Conservation (phyloP, 2,797 vertebrate species). For the Kryptolebias ocellatus region DNA sequence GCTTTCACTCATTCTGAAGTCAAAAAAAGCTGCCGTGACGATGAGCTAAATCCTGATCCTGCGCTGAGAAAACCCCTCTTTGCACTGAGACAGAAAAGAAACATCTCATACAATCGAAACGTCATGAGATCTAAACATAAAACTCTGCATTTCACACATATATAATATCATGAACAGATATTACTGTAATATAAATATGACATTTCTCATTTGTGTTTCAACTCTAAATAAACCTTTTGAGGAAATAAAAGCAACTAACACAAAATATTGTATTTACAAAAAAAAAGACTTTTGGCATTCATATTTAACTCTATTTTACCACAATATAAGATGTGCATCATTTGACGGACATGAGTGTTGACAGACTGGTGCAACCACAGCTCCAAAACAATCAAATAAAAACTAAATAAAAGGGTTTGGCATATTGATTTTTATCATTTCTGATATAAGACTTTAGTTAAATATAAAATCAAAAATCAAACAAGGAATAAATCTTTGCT, state of each 20-base stretch:
- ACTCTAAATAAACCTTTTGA: constrained; percentile 67
- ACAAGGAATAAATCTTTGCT: constrained; percentile 74
- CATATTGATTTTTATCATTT: constrained; percentile 68
- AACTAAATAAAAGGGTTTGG: constrained; percentile 50
- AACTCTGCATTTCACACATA: constrained; percentile 65
- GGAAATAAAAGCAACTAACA: constrained; percentile 53
- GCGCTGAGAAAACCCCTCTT: constrained; percentile 46
- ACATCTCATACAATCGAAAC: constrained; percentile 71
- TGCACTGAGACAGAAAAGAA: constrained; percentile 40
- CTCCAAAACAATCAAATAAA: constrained; percentile 14
- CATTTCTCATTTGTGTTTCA: constrained; percentile 43
- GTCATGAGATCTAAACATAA: constrained; percentile 70
- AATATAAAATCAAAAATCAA: constrained; percentile 70
- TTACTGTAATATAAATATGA: constrained; percentile 58
- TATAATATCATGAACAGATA: constrained; percentile 59
- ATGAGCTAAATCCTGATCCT: constrained; percentile 48
- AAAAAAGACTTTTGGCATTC: constrained; percentile 73
- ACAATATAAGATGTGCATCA: constrained; percentile 48
- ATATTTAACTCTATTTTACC: constrained; percentile 56
- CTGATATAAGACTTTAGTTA: constrained; percentile 69
- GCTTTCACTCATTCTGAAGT: constrained; percentile 36
- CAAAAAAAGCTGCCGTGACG: constrained; percentile 65
- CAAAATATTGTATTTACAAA: constrained; percentile 74
- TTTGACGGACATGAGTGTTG: constrained; percentile 52
- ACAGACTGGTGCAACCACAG: constrained; percentile 47